Evolutionary conservation across 1,140 invertebrate species (phyloP).

Genomic region (Vanessa atalanta): DNA sequence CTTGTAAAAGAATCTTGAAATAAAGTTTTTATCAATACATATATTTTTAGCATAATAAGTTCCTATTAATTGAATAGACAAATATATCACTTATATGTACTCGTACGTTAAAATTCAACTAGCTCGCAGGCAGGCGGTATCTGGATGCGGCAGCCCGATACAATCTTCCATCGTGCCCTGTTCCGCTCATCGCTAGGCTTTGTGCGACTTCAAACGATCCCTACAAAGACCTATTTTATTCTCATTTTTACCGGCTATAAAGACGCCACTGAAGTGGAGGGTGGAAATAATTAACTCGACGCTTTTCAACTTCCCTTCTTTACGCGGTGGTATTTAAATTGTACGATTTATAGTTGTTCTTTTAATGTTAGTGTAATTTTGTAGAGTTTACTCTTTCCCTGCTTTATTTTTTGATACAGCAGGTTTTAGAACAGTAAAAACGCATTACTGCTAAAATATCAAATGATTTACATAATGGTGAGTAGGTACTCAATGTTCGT

Average conservation of each 20-base stretch:
- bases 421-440: no score
- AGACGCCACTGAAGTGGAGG: conserved; percentile 36
- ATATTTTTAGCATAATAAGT: not conserved
- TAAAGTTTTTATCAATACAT: no score
- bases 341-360: conserved; percentile 6
- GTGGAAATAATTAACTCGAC: conserved; percentile 37
- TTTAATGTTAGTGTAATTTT: not conserved
- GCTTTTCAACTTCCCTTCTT: conserved; percentile 21
- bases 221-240: conserved; percentile 55
- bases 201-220: conserved; percentile 61
- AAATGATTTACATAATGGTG: no score
- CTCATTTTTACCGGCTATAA: conserved; percentile 50
- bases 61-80: conserved; percentile 15
- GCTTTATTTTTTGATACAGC: not conserved
- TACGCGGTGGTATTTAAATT: conserved; percentile 1
- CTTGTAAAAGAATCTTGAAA: no score
- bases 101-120: conserved; percentile 61
- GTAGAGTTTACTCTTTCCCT: not conserved
- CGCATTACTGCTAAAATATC: no score
- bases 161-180: conserved; percentile 49
- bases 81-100: conserved; percentile 31
- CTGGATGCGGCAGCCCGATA: conserved; percentile 68
- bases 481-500: no score
- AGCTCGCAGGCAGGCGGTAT: conserved; percentile 58
- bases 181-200: conserved; percentile 42